Conservation (phyloP, 1,140 invertebrate genomes). For the Drosophila teissieri region DNA sequence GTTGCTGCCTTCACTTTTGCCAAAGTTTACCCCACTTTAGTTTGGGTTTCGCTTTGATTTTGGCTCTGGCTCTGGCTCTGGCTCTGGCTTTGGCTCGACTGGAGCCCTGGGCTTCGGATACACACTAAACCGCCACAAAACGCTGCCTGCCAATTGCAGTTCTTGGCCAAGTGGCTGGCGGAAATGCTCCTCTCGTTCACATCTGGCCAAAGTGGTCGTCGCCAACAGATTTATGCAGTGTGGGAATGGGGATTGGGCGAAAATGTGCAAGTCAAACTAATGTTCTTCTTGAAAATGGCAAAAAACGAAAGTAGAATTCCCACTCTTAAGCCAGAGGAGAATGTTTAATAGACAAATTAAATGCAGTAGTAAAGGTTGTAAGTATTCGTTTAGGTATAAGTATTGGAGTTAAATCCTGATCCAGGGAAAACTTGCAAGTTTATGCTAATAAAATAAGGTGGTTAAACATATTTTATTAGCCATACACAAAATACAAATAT, state of each 20-base stretch:
- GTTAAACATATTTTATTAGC: not conserved
- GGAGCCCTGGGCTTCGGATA: constrained; percentile 43
- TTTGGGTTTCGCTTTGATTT: constrained; percentile 39
- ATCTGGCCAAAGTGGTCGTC: constrained; percentile 55
- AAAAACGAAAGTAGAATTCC: not conserved
- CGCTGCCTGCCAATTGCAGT: constrained; percentile 43
- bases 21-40: constrained; percentile 52
- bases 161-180: constrained; percentile 52
- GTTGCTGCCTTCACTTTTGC: constrained; percentile 20
- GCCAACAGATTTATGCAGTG: constrained; percentile 30
- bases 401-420: too few relatives aligned
- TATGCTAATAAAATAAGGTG: not conserved
- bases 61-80: constrained; percentile 22
- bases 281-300: not conserved
- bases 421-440: too few relatives aligned
- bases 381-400: too few relatives aligned
- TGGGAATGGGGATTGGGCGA: constrained; percentile 3
- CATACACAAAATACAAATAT: not conserved
- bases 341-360: not conserved
- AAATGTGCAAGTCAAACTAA: constrained; percentile 7
- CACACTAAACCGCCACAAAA: constrained; percentile 35
- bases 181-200: constrained; percentile 64
- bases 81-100: constrained; percentile 9
- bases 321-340: not conserved
- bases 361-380: too few relatives aligned